These are phyloP conservation scores for Epizoanthus rinbou DNA, from an alignment of 92 coral and sea anemone species.

Conservation along the genomic window DNA sequence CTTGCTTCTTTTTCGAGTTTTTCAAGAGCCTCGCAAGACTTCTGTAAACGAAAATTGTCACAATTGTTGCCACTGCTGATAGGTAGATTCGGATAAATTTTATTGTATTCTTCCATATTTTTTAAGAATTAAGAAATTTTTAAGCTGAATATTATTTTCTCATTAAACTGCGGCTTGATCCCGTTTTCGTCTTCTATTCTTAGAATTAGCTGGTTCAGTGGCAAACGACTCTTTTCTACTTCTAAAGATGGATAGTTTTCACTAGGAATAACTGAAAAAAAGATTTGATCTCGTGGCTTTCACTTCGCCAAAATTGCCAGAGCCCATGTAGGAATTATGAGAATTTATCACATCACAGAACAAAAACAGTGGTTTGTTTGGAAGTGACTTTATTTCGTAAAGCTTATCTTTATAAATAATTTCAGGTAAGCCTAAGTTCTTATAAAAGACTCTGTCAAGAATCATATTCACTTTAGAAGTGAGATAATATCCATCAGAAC, in stretches of 20 bases:
- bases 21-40: background rate
- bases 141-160: conserved; percentile 4
- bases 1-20: background rate
- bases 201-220: background rate
- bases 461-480: background rate
- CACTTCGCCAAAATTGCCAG: background rate
- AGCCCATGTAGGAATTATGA: background rate
- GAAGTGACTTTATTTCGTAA: background rate
- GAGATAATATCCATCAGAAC: background rate
- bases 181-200: background rate
- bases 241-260: background rate
- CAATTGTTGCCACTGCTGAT: background rate
- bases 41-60: background rate
- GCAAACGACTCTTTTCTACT: background rate
- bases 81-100: background rate
- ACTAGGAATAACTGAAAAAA: background rate
- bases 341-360: background rate
- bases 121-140: conserved; percentile 3
- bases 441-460: background rate
- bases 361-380: background rate
- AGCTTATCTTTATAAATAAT: background rate
- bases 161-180: background rate
- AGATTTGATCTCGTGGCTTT: background rate
- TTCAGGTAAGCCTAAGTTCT: background rate
- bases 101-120: background rate